phyloP scores from a whole-genome alignment of 2,888 invertebrate species.

The Carterocephalus palaemon region DNA sequence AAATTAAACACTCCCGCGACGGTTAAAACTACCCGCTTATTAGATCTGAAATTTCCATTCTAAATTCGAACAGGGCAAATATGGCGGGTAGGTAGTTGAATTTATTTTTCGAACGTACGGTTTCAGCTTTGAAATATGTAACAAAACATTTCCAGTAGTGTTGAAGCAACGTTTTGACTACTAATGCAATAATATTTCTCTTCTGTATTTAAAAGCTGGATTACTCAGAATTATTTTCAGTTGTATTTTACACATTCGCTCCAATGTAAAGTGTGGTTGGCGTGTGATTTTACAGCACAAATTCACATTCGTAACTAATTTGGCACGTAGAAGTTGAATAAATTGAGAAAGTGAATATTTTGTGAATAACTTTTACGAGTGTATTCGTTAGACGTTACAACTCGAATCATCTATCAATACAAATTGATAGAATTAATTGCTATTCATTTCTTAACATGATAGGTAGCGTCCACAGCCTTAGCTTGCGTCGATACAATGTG shows the following conservation, averaged over 20 bases:
- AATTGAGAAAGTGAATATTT: no score
- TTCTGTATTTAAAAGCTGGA: conserved; percentile 1
- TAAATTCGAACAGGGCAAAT: conserved; percentile 2
- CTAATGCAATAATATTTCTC: conserved; percentile 8
- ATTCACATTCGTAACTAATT: no score
- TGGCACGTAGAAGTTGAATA: no score
- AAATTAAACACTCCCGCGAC: not conserved
- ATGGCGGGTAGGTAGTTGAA: conserved; percentile 1
- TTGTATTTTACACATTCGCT: not conserved
- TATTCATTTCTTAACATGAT: no score
- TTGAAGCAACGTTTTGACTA: not conserved
- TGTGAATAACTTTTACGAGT: no score
- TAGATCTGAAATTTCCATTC: conserved; percentile 1
- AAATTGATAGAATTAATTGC: no score
- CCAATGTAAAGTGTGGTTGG: no score
- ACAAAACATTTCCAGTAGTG: conserved; percentile 1
- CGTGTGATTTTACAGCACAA: no score
- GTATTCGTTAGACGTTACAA: no score
- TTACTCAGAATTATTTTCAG: conserved; percentile 7
- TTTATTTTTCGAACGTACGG: conserved; percentile 8
- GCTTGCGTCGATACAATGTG: no score
- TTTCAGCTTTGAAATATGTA: conserved; percentile 9
- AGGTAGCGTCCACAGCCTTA: no score
- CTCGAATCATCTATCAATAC: no score
- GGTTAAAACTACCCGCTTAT: not conserved